These are phyloP conservation scores for Archegozetes longisetosus DNA, from an alignment of 1,140 invertebrate genomes.

Conservation along the genomic window DNA sequence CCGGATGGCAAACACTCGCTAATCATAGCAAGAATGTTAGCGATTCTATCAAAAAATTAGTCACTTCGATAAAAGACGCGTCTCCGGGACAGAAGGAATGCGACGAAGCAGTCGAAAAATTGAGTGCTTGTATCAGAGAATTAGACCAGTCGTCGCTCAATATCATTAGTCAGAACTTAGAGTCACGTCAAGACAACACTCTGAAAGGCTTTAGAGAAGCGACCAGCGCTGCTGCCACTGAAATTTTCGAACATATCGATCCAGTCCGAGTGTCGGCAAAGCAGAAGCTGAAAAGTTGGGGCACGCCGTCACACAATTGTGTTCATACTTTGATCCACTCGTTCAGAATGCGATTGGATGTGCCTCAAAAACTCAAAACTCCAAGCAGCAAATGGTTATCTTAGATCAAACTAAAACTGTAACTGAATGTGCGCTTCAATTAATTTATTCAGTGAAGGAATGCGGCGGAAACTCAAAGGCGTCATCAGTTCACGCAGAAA, in stretches of 20 bases:
- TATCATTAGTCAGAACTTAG: constrained; percentile 63
- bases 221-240: constrained; percentile 40
- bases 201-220: constrained; percentile 38
- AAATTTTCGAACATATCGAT: constrained; percentile 62
- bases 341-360: constrained; percentile 58
- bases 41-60: constrained; percentile 84
- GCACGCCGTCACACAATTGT: constrained; percentile 64
- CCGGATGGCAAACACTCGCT: constrained; percentile 82
- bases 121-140: constrained; percentile 55
- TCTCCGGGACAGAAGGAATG: constrained; percentile 91
- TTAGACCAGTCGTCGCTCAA: constrained; percentile 72
- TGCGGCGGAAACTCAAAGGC: constrained; percentile 82
- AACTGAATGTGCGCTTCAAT: constrained; percentile 67
- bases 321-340: constrained; percentile 65
- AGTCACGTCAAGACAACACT: constrained; percentile 52
- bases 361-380: constrained; percentile 72
- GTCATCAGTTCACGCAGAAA: constrained; percentile 52
- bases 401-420: constrained; percentile 89
- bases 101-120: constrained; percentile 58
- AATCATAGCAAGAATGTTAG: constrained; percentile 86
- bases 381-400: constrained; percentile 68
- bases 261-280: constrained; percentile 58
- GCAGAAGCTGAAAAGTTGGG: constrained; percentile 84
- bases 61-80: constrained; percentile 75
- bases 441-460: constrained; percentile 71